phyloP scores from a whole-genome alignment of 2,113 vertebrate species.

The Colistium nudipinnis region DNA sequence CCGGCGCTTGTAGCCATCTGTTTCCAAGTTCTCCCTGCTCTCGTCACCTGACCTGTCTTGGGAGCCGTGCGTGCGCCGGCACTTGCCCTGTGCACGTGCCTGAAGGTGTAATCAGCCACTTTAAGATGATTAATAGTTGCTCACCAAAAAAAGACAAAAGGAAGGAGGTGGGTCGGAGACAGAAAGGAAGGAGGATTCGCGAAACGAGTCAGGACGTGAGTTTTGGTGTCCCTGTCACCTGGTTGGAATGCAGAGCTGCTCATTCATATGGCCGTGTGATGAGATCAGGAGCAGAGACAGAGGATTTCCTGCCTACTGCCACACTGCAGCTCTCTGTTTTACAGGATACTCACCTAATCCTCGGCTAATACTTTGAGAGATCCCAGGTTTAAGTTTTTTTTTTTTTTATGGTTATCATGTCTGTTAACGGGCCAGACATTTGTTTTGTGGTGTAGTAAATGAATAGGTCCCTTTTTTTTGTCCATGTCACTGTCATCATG shows the following conservation, averaged over 20 bases:
- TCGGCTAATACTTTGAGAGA: neutral
- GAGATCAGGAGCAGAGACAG: conserved; percentile 67
- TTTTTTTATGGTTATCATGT: neutral
- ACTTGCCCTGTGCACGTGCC: conserved; percentile 12
- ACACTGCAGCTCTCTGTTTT: conserved; percentile 16
- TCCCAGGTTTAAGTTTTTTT: neutral
- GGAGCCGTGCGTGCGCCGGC: conserved; percentile 42
- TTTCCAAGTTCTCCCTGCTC: conserved; percentile 46
- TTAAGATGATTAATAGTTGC: conserved; percentile 29
- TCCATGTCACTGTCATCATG: neutral
- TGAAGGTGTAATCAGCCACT: conserved; percentile 30
- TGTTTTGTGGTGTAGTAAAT: neutral
- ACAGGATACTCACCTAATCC: conserved; percentile 15
- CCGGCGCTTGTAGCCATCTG: conserved; percentile 55
- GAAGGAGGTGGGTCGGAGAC: conserved; percentile 21
- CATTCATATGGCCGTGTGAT: conserved; percentile 62
- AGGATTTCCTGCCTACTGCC: conserved; percentile 71
- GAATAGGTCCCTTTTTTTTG: neutral
- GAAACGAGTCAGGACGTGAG: conserved; percentile 65
- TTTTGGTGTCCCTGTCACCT: conserved; percentile 71
- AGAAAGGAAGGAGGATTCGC: conserved; percentile 44
- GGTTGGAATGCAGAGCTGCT: conserved; percentile 73
- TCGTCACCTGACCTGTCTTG: conserved; percentile 56
- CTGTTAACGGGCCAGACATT: neutral
- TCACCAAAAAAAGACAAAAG: conserved; percentile 40